Conservation (phyloP, 1,140 invertebrate species). For the Maniola jurtina region DNA sequence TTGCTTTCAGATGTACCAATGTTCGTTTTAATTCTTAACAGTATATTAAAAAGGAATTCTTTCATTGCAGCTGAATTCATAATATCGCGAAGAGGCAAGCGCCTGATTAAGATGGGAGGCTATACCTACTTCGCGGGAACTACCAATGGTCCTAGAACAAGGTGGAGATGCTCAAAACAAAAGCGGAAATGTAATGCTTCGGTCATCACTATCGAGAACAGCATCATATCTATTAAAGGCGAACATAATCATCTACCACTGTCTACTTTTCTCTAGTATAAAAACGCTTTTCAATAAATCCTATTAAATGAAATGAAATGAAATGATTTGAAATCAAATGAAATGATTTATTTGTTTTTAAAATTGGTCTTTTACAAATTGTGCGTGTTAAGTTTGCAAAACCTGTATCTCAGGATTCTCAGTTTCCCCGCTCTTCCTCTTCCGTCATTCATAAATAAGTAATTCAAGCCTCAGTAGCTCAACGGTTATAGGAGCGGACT, state of each 20-base stretch:
- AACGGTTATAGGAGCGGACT: no score
- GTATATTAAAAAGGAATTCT: not conserved
- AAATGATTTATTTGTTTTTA: no score
- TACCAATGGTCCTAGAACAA: not conserved
- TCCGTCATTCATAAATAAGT: no score
- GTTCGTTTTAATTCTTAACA: not conserved
- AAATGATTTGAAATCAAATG: no score
- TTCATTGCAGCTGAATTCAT: slow-evolving; percentile 17
- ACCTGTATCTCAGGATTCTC: no score
- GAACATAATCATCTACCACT: slow-evolving; percentile 1
- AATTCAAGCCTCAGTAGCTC: no score
- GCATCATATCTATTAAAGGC: not conserved
- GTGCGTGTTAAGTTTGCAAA: no score
- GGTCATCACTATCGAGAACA: not conserved
- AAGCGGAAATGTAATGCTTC: not conserved
- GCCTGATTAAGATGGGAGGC: not conserved
- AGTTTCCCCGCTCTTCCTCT: no score
- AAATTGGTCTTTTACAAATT: no score
- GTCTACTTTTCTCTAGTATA: not conserved
- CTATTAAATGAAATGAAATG: no score
- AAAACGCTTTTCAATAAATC: no score
- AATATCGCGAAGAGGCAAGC: slow-evolving; percentile 15
- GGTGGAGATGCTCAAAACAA: not conserved
- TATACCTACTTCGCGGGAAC: slow-evolving; percentile 2
- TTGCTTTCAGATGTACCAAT: no score